Conservation (phyloP, 2,888 invertebrate genomes). For the Hypomecis atomaria region DNA sequence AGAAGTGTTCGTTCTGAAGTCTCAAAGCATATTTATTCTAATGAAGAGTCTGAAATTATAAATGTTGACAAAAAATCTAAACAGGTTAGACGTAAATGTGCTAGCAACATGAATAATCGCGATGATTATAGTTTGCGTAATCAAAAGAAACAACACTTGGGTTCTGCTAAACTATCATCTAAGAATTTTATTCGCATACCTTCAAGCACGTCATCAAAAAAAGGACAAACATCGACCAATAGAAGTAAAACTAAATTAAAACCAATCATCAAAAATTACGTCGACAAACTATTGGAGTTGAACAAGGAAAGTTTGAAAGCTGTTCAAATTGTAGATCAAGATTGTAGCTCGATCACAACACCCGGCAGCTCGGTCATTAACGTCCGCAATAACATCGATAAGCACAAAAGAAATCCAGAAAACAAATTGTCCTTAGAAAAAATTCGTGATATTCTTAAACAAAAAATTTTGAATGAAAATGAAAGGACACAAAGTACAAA, state of each 20-base stretch:
- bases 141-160: conserved; percentile 40
- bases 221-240: conserved; percentile 34
- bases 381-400: conserved; percentile 61
- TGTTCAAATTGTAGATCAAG: conserved; percentile 72
- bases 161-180: conserved; percentile 38
- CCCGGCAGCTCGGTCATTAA: conserved; percentile 78
- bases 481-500: conserved; percentile 31
- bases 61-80: conserved; percentile 33
- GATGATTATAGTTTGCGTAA: conserved; percentile 29
- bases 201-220: conserved; percentile 40
- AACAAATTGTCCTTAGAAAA: conserved; percentile 71
- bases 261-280: conserved; percentile 72
- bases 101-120: conserved; percentile 27
- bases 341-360: conserved; percentile 76
- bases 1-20: conserved; percentile 43
- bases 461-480: conserved; percentile 58
- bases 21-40: conserved; percentile 10
- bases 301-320: conserved; percentile 72
- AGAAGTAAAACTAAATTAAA: conserved; percentile 50
- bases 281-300: conserved; percentile 68
- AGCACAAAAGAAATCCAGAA: conserved; percentile 46
- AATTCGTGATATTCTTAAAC: conserved; percentile 64
- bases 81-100: conserved; percentile 47
- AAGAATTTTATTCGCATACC: conserved; percentile 36
- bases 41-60: conserved; percentile 23